Evolutionary conservation across 2,797 vertebrate species (phyloP).

Genomic region (Microcaecilia unicolor): DNA sequence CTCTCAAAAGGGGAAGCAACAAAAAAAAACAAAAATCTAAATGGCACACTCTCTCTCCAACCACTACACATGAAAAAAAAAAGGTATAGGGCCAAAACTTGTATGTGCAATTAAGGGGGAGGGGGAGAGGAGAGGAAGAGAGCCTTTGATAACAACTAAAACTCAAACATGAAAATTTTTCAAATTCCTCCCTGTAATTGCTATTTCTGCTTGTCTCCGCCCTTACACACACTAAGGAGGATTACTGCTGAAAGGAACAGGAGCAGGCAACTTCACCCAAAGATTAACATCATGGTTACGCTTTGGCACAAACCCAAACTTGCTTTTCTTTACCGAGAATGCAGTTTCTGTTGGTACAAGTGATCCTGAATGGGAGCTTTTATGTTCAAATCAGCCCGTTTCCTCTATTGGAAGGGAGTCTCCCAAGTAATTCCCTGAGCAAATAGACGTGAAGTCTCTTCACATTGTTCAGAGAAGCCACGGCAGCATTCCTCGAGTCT

Average conservation of each 20-base stretch:
- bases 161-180: constrained; percentile 30
- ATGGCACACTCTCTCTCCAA: no score
- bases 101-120: no score
- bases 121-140: no score
- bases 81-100: no score
- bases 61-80: no score
- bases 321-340: constrained; percentile 51
- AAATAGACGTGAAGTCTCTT: no score
- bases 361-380: constrained; percentile 47
- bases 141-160: no score
- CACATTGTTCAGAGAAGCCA: no score
- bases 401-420: constrained; percentile 62
- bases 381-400: constrained; percentile 41
- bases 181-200: constrained; percentile 38
- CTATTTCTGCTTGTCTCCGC: constrained; percentile 21
- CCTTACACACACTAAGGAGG: constrained; percentile 18
- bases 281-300: constrained; percentile 20
- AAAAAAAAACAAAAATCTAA: no score
- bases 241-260: constrained; percentile 22
- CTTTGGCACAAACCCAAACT: constrained; percentile 32
- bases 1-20: no score
- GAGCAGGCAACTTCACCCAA: constrained; percentile 25
- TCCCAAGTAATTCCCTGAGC: constrained; percentile 37
- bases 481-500: no score
- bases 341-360: constrained; percentile 62